These are phyloP conservation scores for Psittacula derbiana DNA, from an alignment of 2,797 vertebrate species.

Conservation along the genomic window DNA sequence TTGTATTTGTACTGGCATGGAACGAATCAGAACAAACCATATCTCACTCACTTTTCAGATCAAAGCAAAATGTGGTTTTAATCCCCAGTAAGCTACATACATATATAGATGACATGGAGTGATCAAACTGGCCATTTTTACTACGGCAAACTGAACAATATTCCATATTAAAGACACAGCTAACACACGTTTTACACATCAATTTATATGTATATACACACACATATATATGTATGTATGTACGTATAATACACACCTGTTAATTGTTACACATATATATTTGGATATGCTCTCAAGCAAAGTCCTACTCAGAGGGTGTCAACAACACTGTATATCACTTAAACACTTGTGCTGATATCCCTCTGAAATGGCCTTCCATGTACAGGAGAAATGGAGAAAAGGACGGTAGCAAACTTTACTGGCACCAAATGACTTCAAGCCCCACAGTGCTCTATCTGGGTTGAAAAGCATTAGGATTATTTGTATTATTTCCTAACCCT, in stretches of 20 bases:
- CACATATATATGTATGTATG: neutral
- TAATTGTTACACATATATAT: neutral
- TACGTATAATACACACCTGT: neutral
- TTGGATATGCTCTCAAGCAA: neutral
- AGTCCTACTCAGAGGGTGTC: neutral
- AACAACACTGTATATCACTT: neutral
- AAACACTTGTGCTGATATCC: neutral
- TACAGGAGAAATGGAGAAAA: neutral
- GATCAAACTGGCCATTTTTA: neutral
- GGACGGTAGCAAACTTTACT: neutral
- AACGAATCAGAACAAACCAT: slow-evolving; percentile 1
- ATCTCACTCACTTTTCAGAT: neutral
- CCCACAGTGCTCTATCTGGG: neutral
- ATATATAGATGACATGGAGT: neutral
- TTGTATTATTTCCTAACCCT: neutral
- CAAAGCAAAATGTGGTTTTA: neutral
- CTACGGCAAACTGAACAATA: neutral
- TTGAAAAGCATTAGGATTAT: neutral
- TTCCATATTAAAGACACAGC: neutral
- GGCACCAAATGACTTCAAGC: neutral
- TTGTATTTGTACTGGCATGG: neutral
- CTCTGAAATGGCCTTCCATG: neutral
- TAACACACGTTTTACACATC: neutral
- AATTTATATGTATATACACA: neutral
- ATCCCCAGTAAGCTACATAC: neutral